These are phyloP conservation scores for Mesoclemmys tuberculata DNA, from an alignment of 2,113 vertebrate species.

Conservation along the genomic window DNA sequence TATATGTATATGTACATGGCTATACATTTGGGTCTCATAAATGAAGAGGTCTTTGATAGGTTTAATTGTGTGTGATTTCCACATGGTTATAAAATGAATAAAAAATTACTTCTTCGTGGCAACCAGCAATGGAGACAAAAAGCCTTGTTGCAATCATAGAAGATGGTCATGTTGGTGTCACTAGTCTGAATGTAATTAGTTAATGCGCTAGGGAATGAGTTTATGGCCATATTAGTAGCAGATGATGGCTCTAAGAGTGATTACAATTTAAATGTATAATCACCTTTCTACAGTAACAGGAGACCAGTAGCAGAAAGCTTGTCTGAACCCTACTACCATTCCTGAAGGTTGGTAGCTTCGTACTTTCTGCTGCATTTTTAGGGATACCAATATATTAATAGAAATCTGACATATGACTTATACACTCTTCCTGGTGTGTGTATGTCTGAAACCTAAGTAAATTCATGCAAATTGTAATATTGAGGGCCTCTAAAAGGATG, in stretches of 20 bases:
- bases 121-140: background rate
- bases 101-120: background rate
- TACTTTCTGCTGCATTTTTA: background rate
- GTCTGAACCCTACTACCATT: background rate
- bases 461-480: background rate
- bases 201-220: conserved; percentile 20
- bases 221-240: conserved; percentile 6
- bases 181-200: background rate
- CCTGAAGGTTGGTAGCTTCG: conserved; percentile 8
- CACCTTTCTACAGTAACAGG: conserved; percentile 3
- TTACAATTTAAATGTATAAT: conserved; percentile 27
- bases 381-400: background rate
- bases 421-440: background rate
- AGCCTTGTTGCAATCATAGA: background rate
- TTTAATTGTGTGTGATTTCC: background rate
- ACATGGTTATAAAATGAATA: background rate
- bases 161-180: background rate
- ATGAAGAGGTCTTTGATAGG: background rate
- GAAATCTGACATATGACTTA: background rate
- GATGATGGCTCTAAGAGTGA: conserved; percentile 10
- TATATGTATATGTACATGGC: no score
- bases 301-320: background rate
- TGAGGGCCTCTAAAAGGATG: background rate
- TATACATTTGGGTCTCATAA: background rate
- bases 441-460: background rate